Base-by-base conservation (phyloP, 2,113 vertebrate genomes). In the Hemiscyllium ocellatum region DNA sequence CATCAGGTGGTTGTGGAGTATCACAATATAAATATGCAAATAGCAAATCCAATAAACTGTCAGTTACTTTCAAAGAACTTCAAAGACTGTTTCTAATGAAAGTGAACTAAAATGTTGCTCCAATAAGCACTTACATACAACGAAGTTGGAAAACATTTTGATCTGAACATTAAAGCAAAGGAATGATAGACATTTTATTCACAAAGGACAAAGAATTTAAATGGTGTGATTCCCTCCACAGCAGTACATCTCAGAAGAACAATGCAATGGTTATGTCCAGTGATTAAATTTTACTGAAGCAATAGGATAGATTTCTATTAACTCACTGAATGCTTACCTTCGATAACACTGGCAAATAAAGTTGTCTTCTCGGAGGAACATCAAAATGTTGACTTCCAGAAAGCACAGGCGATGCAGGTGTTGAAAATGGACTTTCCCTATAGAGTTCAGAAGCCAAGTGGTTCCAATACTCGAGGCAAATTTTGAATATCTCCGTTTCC, bases 401-500 rank as follows among this genome's bases (percentile, higher is more conserved):
- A 7, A 99, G 98, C 96, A 99, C 97, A 0, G 99, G 99, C 95
- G 99, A 99, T 33, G 99, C 98, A 24, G 99, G 98, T 2, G 99
- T 99, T 94, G 99, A 99, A 97, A 99, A 99, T 0, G 99, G 99
- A 96, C 98, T 99, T 96, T 99, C 99, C 97, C 99, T 98, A 96
- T 99, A 99, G 0, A 99, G 98, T 97, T 99, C 99, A 95, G 99
- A 98, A 76, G 99, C 99, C 96, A 99, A 97, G 96, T 99, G 99
- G 97, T 99, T 99, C 99, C 99, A 99, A 96, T 99, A 99, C 96
- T 99, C 99, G 85, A 99, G 98, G 96, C 99, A 99, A 95, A 99
- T 99, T 97, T 99, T 99, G 96, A 99, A 99, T 96, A 99, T 99
- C 98, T 99, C 99, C 0, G 99, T 99, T 97, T 99, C 99, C 96